These are phyloP conservation scores for Oplegnathus fasciatus DNA, from an alignment of 2,113 vertebrate genomes.

Conservation along the genomic window DNA sequence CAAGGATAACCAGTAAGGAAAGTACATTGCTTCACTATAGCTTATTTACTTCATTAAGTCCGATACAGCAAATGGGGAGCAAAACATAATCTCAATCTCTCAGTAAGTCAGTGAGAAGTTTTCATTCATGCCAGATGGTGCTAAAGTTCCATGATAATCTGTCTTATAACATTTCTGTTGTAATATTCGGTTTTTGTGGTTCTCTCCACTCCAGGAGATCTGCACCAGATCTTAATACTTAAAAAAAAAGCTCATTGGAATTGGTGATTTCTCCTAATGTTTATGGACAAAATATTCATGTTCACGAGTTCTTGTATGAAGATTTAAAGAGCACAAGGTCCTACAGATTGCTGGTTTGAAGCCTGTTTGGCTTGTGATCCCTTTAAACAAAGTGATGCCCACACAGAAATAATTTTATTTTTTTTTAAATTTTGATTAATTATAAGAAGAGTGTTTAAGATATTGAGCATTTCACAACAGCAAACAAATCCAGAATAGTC, in stretches of 20 bases:
- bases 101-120: not conserved
- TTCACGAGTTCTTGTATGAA: not conserved
- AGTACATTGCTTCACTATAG: not conserved
- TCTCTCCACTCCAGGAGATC: not conserved
- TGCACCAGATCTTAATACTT: not conserved
- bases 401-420: too few relatives aligned
- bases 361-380: not conserved
- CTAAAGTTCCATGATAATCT: not conserved
- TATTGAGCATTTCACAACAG: not conserved
- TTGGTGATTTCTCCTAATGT: not conserved
- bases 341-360: not conserved
- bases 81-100: not conserved
- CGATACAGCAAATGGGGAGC: not conserved
- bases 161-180: not conserved
- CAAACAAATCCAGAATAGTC: not conserved
- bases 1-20: not conserved
- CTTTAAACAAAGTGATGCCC: not conserved
- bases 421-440: not conserved
- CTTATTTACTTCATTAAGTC: too few relatives aligned
- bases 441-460: not conserved
- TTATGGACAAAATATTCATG: not conserved
- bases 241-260: not conserved
- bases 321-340: not conserved
- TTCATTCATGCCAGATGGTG: not conserved
- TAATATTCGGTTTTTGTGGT: not conserved